Evolutionary conservation across 2,888 invertebrate species (phyloP), one percentile per base, ranked within the genome.

Genomic region (Drosophila mayaguana): DNA sequence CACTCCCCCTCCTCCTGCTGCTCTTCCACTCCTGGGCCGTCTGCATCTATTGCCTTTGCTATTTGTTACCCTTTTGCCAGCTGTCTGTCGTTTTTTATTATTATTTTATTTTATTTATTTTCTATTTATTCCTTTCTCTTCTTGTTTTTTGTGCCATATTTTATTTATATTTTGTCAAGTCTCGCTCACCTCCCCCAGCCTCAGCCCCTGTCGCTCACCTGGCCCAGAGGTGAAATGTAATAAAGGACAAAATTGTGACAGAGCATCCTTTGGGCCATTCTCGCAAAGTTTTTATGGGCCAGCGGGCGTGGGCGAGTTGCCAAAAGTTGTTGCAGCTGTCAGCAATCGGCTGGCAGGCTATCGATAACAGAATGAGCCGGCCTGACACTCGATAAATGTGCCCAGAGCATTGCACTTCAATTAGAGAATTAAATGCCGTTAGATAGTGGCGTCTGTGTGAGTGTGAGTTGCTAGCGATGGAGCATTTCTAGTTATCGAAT

Each of bases 141-240:
- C n/a, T n/a, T n/a, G n/a, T 28, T 67, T 76, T 65, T 66, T 86
- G 81, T 72, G 76, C 78, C 87, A 87, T 84, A 84, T 84, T 89
- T 84, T 84, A 84, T 89, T 84, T 87, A 89, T 87, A 84, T 89
- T 83, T 89, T 87, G 89, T 87, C 89, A 87, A 88, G 78, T 80
- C 82, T 73, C 71, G 65, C 83, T 45, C 60, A 63, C 77, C 53
- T 55, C 0, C 38, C 1, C 38, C 12, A 4, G 16, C 6, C 8
- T 4, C 36, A 1, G 4, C 9, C 16, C n/a, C n/a, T n/a, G 8
- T 18, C 14, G 55, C 16, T 9, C 56, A 43, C 42, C 56, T 56
- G 56, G 56, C 46, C 45, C 16, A 65, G 63, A 68, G 71, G 81
- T 66, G 78, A 84, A 78, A 78, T 81, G 79, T 78, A 84, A 84